phyloP scores from a whole-genome alignment of 2,888 invertebrate genomes.

The Saturnia japonica region DNA sequence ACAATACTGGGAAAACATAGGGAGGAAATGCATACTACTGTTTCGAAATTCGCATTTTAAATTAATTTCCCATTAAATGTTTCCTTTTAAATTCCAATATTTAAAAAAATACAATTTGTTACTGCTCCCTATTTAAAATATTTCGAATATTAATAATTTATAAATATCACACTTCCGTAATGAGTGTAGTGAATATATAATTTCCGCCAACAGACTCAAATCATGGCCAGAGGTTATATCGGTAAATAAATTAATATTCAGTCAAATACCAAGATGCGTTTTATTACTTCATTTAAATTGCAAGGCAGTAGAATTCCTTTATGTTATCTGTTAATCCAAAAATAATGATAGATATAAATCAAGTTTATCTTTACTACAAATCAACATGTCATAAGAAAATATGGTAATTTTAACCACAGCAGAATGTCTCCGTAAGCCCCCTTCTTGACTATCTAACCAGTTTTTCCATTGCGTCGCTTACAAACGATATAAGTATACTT shows the following conservation, averaged over 20 bases:
- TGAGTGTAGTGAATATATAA: background rate
- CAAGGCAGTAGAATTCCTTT: background rate
- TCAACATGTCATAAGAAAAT: too few relatives aligned
- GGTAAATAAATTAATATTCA: background rate
- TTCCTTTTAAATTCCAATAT: background rate
- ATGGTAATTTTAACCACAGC: background rate
- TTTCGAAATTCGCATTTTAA: background rate
- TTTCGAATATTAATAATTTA: background rate
- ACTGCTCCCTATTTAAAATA: background rate
- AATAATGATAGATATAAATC: background rate
- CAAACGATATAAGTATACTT: conserved; percentile 18
- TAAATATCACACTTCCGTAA: background rate
- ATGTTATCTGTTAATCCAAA: background rate
- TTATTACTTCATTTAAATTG: background rate
- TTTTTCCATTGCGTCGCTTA: conserved; percentile 4
- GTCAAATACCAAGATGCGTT: background rate
- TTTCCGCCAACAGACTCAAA: background rate
- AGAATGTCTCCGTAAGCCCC: too few relatives aligned
- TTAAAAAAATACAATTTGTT: background rate
- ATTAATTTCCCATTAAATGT: background rate
- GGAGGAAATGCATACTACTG: background rate
- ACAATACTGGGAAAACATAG: too few relatives aligned
- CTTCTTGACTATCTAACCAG: background rate
- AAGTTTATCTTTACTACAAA: background rate
- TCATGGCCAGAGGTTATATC: background rate